Evolutionary conservation across 2,888 invertebrate species (phyloP), one percentile per base, ranked within the genome.

Genomic region (Eledona agricola): DNA sequence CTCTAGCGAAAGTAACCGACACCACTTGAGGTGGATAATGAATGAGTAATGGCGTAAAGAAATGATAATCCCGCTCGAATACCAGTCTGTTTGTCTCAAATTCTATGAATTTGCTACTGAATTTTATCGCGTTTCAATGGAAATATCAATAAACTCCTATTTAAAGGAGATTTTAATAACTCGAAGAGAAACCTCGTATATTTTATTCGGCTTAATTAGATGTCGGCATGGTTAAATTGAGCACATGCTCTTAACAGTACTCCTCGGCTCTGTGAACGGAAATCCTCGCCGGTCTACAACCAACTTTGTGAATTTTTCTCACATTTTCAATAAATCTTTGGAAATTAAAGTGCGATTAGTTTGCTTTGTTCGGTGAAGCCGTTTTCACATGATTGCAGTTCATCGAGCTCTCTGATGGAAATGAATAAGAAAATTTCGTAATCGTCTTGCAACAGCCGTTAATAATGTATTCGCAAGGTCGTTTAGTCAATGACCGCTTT

Each of bases 401-500:
- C 32, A 15, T 28, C 28, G 4, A 11, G 4, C 2, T 11, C 12
- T 2, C 22, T 15, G 17, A 20, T 34, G 35, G 11, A 46, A 46
- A 35, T 35, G 26, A 25, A 35, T 47, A 35, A 34, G 25, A 25
- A 46, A 28, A 28, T 19, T 23, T 34, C 45, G 34, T 40, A 50
- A 40, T 34, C 29, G 11, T 9, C 7, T 31, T 29, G 58, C 49
- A 43, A 38, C 42, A 26, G 40, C 37, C 35, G 46, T 31, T 47
- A 49, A 45, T 51, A 56, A 58, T 49, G 58, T 58, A 61, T 61
- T 62, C 52, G 63, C 71, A 72, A 72, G 72, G 72, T 70, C 72
- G 72, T 69, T 70, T 72, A 69, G 71, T 71, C 71, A 71, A 70
- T 62, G 71, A 70, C 69, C 71, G 69, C 63, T 59, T 67, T 65